These are phyloP conservation scores for Nannospalax galili DNA, from an alignment of 2,113 vertebrate species.

Conservation along the genomic window DNA sequence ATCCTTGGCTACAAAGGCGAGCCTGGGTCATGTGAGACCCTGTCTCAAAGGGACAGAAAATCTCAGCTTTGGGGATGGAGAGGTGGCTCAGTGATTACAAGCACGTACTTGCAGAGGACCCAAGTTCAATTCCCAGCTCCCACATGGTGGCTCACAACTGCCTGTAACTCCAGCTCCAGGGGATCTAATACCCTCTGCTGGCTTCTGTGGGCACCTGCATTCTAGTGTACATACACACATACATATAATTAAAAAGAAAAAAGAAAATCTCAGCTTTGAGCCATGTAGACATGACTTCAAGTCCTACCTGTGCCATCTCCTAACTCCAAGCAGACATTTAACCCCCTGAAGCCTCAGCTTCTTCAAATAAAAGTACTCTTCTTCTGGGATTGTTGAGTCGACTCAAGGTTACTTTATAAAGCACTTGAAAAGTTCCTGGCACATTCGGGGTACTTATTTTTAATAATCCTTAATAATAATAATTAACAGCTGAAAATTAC, in stretches of 20 bases:
- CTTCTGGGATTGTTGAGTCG: not conserved
- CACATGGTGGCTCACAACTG: not conserved
- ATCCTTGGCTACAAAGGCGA: not conserved
- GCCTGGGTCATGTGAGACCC: not conserved
- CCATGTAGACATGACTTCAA: no score
- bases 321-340: fast-evolving
- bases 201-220: not conserved
- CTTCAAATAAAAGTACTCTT: not conserved
- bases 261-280: not conserved
- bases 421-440: constrained; percentile 56
- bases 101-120: no score
- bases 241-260: not conserved
- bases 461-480: constrained; percentile 75
- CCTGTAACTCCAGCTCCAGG: not conserved
- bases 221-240: not conserved
- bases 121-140: not conserved
- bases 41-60: not conserved
- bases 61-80: not conserved
- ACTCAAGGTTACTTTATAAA: constrained; percentile 17
- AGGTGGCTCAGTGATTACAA: not conserved
- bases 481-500: constrained; percentile 71
- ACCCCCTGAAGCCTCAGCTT: not conserved
- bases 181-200: not conserved
- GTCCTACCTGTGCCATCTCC: not conserved
- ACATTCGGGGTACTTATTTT: constrained; percentile 32